Conservation (phyloP, 64 coral and sea anemone genomes). For the Actinia equina region DNA sequence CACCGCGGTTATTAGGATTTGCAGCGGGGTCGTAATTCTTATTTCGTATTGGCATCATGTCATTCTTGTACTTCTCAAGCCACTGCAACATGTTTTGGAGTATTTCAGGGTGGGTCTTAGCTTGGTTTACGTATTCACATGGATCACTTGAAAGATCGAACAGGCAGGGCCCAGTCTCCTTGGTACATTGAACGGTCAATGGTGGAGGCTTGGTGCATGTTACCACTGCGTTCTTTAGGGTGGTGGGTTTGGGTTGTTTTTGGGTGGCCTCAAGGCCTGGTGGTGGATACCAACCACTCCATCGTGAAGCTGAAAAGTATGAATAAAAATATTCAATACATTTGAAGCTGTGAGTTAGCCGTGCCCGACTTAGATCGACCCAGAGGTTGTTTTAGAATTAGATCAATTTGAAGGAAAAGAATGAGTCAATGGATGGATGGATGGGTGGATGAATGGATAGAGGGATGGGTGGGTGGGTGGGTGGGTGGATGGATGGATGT, state of each 20-base stretch:
- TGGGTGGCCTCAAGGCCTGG: constrained; percentile 20
- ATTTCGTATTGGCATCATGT: constrained; percentile 52
- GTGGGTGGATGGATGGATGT: no score
- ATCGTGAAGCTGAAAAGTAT: background rate
- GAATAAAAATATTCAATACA: background rate
- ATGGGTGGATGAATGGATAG: no score
- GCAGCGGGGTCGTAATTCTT: constrained; percentile 3
- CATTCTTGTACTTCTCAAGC: constrained; percentile 43
- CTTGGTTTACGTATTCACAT: constrained; percentile 52
- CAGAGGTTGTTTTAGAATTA: background rate
- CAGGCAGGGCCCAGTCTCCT: constrained; percentile 39
- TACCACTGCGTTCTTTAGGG: constrained; percentile 46
- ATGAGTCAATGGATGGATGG: background rate
- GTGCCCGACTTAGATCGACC: no score
- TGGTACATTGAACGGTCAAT: constrained; percentile 13
- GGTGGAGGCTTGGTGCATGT: constrained; percentile 34
- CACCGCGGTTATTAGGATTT: constrained; percentile 38
- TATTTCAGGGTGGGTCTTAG: constrained; percentile 24
- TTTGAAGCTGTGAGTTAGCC: no score
- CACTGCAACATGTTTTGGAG: constrained; percentile 23
- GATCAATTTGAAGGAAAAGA: background rate
- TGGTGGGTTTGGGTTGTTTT: background rate
- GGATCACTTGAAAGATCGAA: constrained; percentile 44
- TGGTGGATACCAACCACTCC: constrained; percentile 62
- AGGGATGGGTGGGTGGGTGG: no score